These are phyloP conservation scores for Chroicocephalus ridibundus DNA, from an alignment of 2,113 vertebrate genomes.

Conservation along the genomic window DNA sequence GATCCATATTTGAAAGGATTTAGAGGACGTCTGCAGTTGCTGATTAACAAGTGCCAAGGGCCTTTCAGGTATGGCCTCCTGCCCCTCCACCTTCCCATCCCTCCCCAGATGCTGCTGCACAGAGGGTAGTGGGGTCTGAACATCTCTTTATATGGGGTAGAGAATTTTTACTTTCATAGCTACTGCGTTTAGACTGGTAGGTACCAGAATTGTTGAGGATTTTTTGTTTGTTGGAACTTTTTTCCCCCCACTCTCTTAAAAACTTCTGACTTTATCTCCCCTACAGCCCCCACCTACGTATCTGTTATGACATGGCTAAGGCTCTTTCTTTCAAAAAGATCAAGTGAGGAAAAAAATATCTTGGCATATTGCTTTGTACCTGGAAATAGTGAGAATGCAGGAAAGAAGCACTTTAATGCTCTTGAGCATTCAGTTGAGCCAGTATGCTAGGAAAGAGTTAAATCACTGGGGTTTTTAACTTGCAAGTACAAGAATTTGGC, in stretches of 20 bases:
- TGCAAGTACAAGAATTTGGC: constrained; percentile 18
- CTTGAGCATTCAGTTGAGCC: neutral
- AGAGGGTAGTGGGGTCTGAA: neutral
- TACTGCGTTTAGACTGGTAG: neutral
- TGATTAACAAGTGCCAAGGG: neutral
- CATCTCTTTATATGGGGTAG: neutral
- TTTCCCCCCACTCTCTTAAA: neutral
- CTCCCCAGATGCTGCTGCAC: neutral
- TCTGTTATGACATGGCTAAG: neutral
- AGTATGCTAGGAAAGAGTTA: constrained; percentile 20
- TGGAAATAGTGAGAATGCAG: neutral
- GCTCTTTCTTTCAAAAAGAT: neutral
- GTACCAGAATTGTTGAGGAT: neutral
- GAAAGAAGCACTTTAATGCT: neutral
- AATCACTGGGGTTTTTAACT: constrained; percentile 10
- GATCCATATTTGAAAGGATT: neutral
- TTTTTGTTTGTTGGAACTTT: neutral
- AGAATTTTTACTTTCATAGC: neutral
- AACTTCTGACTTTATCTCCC: neutral
- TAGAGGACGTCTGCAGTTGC: neutral
- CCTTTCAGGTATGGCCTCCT: neutral
- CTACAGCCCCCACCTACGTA: rapidly evolving
- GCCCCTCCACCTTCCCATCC: rapidly evolving
- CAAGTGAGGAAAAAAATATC: neutral
- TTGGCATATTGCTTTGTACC: neutral